A percentile compares a stretch with the other conserved stretches of the same genome.
Evolutionary conservation across 2,113 vertebrate genomes (phyloP).

Genomic region (Malurus elegans): DNA sequence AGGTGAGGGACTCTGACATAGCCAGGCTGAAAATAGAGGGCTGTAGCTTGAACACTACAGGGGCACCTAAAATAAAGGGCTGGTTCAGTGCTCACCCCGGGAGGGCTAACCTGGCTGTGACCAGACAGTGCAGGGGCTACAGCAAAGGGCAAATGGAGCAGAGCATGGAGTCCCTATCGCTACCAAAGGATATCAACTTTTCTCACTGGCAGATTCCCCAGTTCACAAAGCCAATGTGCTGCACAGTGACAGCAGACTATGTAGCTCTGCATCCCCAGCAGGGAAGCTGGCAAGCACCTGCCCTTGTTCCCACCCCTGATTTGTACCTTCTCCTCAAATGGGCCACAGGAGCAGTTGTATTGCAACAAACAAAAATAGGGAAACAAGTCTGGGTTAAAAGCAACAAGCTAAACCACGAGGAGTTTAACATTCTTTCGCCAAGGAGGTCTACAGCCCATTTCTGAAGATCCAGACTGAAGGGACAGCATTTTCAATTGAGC

Average conservation of each 20-base stretch:
- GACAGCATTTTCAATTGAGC: not conserved
- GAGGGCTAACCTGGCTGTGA: not conserved
- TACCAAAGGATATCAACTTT: not conserved
- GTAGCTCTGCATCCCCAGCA: not conserved
- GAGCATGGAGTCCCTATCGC: fast-evolving
- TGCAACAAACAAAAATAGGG: not conserved
- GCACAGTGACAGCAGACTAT: fast-evolving
- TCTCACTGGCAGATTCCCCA: not conserved
- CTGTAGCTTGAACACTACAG: fast-evolving
- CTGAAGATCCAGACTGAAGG: not conserved
- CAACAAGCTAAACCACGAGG: not conserved
- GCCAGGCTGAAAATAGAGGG: not conserved
- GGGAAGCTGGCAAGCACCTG: not conserved
- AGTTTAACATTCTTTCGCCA: not conserved
- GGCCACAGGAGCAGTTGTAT: not conserved
- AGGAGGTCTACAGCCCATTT: not conserved
- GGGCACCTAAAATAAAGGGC: not conserved
- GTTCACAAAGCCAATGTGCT: fast-evolving
- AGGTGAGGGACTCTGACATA: not conserved
- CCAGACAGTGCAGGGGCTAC: not conserved
- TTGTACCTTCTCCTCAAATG: not conserved
- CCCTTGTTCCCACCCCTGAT: not conserved
- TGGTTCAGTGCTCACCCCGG: fast-evolving
- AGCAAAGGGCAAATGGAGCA: not conserved
- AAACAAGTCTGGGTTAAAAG: not conserved